phyloP scores from a whole-genome alignment of 2,888 invertebrate genomes.

The Acanthosepion esculentum region DNA sequence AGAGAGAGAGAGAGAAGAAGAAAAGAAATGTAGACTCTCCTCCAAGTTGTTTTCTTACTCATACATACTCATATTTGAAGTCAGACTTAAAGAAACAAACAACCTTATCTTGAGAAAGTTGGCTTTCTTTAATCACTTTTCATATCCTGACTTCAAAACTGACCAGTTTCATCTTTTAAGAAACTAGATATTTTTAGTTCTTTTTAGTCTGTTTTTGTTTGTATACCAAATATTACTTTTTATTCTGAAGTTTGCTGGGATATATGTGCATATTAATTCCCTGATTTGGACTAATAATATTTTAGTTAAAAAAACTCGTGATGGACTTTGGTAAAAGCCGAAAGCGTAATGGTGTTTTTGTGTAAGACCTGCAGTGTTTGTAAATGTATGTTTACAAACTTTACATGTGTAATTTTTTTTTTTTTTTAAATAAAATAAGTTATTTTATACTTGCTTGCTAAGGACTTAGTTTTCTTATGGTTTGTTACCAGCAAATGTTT shows the following conservation, averaged over 20 bases:
- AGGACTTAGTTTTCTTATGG: too few species aligned
- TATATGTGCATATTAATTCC: background rate
- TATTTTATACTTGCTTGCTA: too few species aligned
- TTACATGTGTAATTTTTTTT: too few species aligned
- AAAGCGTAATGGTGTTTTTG: background rate
- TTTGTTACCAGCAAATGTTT: too few species aligned
- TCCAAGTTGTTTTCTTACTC: background rate
- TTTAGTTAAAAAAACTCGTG: background rate
- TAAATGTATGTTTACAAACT: too few species aligned
- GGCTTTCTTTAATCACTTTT: background rate
- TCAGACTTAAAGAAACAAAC: background rate
- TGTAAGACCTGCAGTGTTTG: background rate
- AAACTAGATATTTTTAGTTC: background rate
- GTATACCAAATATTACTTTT: background rate
- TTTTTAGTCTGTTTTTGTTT: background rate
- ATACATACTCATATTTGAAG: slow-evolving; percentile 18
- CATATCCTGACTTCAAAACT: background rate
- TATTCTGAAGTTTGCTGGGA: background rate
- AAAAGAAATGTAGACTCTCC: background rate
- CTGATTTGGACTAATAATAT: background rate
- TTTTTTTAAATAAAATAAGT: too few species aligned
- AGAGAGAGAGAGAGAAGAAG: background rate
- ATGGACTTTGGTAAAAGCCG: background rate
- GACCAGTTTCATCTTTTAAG: background rate
- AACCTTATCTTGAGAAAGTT: background rate